phyloP scores from a whole-genome alignment of 2,797 vertebrate genomes.

The Hydrocynus forskahlii region DNA sequence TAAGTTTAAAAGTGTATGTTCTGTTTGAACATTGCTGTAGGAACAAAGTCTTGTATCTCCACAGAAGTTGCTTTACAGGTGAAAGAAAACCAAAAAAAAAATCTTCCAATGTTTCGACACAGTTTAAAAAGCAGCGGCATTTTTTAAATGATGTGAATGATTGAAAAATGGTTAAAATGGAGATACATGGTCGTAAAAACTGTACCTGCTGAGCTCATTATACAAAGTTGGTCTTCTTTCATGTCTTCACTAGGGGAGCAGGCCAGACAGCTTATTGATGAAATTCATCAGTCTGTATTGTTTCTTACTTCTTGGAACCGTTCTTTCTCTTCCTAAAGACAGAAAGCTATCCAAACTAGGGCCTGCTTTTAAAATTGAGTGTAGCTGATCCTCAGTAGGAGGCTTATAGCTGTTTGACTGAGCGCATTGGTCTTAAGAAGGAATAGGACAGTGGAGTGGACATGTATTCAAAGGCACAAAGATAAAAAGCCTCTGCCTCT shows the following conservation, averaged over 20 bases:
- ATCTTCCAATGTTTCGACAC: no score
- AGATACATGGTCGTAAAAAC: neutral
- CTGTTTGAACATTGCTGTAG: neutral
- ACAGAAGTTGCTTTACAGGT: neutral
- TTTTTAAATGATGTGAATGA: no score
- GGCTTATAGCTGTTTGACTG: neutral
- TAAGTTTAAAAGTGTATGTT: no score
- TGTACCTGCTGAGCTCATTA: neutral
- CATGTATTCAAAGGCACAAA: neutral
- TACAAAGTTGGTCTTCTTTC: neutral
- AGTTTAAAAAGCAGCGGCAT: no score
- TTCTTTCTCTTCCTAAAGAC: neutral
- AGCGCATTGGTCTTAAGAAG: neutral
- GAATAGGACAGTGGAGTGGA: slow-evolving; percentile 10
- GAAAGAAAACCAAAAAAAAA: neutral
- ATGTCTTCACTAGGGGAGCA: neutral
- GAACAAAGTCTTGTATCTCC: neutral
- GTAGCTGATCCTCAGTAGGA: neutral
- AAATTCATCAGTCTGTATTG: neutral
- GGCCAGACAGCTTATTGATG: neutral
- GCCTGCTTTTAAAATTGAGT: neutral
- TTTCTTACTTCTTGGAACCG: neutral
- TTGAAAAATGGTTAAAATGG: no score
- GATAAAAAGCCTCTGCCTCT: neutral
- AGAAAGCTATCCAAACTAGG: neutral